These are phyloP conservation scores for Diabrotica balteata DNA, from an alignment of 2,888 invertebrate genomes.

Conservation along the genomic window DNA sequence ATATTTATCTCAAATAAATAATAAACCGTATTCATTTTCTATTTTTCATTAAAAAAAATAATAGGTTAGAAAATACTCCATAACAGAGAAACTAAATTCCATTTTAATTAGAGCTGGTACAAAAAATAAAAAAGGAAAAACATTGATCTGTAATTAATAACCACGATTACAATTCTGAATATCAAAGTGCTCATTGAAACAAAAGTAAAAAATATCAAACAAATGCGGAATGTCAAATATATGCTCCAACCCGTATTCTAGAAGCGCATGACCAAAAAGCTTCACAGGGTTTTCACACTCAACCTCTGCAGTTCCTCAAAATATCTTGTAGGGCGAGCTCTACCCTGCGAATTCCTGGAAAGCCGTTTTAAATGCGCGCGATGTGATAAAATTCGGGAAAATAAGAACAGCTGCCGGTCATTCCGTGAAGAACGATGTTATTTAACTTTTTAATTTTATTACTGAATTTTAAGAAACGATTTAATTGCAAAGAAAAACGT, in stretches of 20 bases:
- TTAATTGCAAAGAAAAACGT: no score
- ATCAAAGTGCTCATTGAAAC: constrained; percentile 15
- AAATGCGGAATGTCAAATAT: constrained; percentile 49
- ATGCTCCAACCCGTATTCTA: constrained; percentile 37
- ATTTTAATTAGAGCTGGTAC: no score
- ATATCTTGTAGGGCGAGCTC: constrained; percentile 28
- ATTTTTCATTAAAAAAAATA: no score
- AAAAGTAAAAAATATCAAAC: constrained; percentile 37
- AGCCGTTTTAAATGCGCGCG: constrained; percentile 19
- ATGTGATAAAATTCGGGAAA: constrained; percentile 4
- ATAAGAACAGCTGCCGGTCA: not conserved
- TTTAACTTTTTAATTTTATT: no score
- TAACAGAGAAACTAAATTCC: no score
- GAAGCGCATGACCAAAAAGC: constrained; percentile 44
- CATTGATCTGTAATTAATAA: constrained; percentile 8
- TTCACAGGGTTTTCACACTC: constrained; percentile 46
- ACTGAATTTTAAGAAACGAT: no score
- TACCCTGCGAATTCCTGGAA: constrained; percentile 7
- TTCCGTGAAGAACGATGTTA: not conserved
- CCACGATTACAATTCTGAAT: not conserved
- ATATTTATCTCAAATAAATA: no score
- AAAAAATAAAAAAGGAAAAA: not conserved
- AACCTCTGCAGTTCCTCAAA: constrained; percentile 50
- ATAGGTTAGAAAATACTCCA: no score
- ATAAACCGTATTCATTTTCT: no score